Conservation (phyloP, 37 sponge, comb jelly and placozoan genomes). For the Beroe forskalii region DNA sequence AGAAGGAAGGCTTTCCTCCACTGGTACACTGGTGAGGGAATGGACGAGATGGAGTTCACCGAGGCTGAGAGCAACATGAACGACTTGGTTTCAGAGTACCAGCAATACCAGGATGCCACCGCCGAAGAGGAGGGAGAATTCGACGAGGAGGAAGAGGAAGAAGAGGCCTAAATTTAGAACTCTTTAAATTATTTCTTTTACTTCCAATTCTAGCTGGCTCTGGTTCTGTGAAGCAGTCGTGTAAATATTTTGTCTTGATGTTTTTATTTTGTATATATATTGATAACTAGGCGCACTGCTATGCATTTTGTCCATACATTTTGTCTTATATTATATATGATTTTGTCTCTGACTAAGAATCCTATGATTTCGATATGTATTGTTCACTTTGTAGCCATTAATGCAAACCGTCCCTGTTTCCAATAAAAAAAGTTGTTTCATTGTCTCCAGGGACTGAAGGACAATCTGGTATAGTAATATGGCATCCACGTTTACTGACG, state of each 20-base stretch:
- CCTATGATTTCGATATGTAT: no score
- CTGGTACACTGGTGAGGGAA: slow-evolving; percentile 99
- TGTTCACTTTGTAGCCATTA: no score
- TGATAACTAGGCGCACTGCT: no score
- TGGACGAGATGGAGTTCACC: slow-evolving; percentile 70
- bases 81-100: slow-evolving; percentile 99
- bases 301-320: no score
- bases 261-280: not conserved
- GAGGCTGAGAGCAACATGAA: slow-evolving; percentile 99
- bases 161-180: slow-evolving; percentile 66
- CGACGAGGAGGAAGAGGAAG: slow-evolving; percentile 97
- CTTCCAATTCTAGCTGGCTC: not conserved
- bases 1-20: slow-evolving; percentile 99
- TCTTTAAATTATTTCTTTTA: not conserved
- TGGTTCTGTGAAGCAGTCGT: not conserved
- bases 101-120: slow-evolving; percentile 99
- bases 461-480: no score
- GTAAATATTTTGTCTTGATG: not conserved
- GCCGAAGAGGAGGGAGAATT: slow-evolving; percentile 98
- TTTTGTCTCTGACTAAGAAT: no score
- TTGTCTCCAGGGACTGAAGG: no score
- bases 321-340: no score
- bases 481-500: no score
- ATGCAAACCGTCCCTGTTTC: no score
- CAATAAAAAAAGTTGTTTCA: no score